Evolutionary conservation across 2,113 vertebrate species (phyloP), one percentile per base, ranked within the genome.

Genomic region (Scopus umbretta): DNA sequence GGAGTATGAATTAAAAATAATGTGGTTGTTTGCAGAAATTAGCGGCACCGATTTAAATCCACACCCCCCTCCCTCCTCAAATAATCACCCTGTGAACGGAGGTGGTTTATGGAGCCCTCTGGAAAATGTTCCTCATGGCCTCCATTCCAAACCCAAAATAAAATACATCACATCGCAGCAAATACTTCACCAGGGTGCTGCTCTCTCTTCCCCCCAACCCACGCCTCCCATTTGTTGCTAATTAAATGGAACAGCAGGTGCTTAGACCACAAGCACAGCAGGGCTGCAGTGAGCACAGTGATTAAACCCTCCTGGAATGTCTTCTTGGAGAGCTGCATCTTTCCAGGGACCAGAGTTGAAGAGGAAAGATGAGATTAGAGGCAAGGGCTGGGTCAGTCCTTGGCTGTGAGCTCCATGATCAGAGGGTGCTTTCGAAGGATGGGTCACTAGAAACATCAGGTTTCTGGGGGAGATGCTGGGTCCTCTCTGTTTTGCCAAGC

Each of bases 211-310:
- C 89, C 66, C 45, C 49, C 40, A 70, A 16, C 92, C 92, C 96
- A 91, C 30, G 82, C 95, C 96, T 96, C 97, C 95, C 96, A 93
- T 93, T 89, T 97, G 92, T 66, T 97, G 94, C 97, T 97, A 96
- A 97, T 97, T 97, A 97, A 96, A 91, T 75, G 88, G 88, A 92
- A 71, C 36, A 97, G 96, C 93, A 96, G 94, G 94, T 97, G 98
- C 94, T 97, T 40, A 92, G 96, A 97, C 96, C 96, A 97, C 95
- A 96, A 96, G 66, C 32, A 1, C 80, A 65, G 96, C 88, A 74
- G 29, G 36, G 89, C 67, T 80, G 85, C 73, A 95, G 81, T 0
- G 7, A 85, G 79, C 15, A 6, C 86, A 78, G 89, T 97, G 94
- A 96, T 96, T 93, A 97, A 95, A 96, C 4, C 61, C 95, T 92